phyloP scores from a whole-genome alignment of 2,797 vertebrate genomes.

The Gambelia wislizenii region DNA sequence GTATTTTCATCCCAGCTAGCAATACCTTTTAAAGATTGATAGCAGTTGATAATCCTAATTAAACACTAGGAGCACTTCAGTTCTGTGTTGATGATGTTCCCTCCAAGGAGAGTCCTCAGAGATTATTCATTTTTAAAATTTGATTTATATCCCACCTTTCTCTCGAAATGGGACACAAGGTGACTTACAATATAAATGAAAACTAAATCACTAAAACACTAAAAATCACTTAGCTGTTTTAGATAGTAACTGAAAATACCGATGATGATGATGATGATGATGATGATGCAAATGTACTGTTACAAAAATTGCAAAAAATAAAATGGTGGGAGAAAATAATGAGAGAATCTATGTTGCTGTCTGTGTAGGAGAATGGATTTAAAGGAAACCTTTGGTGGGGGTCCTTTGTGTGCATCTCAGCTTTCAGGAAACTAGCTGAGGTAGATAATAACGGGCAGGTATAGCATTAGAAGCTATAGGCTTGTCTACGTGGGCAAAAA shows the following conservation, averaged over 20 bases:
- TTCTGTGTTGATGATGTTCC: neutral
- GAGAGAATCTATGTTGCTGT: neutral
- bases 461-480: no score
- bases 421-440: neutral
- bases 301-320: neutral
- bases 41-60: accelerated
- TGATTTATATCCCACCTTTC: no score
- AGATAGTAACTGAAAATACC: neutral
- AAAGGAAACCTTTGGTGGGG: neutral
- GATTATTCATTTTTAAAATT: neutral
- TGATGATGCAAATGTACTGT: neutral
- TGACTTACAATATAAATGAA: no score
- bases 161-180: no score
- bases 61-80: neutral
- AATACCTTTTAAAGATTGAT: neutral
- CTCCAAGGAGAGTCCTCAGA: neutral
- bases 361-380: neutral
- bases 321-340: neutral
- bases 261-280: neutral
- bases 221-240: no score
- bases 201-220: no score
- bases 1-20: neutral
- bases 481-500: no score
- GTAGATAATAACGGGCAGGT: neutral
- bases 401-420: neutral